Conservation (phyloP, 1,140 invertebrate species). For the Eurosta solidaginis region DNA sequence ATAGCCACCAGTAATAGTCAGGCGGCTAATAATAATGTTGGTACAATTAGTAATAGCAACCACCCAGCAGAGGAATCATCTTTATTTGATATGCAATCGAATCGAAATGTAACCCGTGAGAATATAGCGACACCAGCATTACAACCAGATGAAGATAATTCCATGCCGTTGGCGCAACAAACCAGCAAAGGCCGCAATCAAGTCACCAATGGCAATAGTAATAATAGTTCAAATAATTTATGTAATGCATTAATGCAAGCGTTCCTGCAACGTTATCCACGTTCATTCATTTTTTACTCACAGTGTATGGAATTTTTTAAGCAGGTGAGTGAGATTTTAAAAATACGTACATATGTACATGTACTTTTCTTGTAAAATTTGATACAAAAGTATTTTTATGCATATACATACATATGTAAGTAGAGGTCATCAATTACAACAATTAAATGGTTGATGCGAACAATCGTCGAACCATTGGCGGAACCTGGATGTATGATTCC, state of each 20-base stretch:
- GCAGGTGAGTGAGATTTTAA: slow-evolving; percentile 42
- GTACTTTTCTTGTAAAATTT: no score
- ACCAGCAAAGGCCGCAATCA: not conserved
- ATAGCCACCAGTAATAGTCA: slow-evolving; percentile 44
- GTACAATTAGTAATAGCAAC: slow-evolving; percentile 29
- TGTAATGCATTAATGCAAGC: slow-evolving; percentile 37
- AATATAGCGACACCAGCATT: not conserved
- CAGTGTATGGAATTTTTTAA: slow-evolving; percentile 49
- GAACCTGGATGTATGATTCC: no score
- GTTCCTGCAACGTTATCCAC: slow-evolving; percentile 43
- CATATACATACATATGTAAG: not conserved
- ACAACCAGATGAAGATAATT: not conserved
- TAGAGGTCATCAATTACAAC: not conserved
- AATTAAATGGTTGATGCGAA: no score
- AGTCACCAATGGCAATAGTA: not conserved
- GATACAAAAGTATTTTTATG: not conserved
- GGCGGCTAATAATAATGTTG: slow-evolving; percentile 14
- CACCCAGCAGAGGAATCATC: not conserved
- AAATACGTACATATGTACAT: not conserved
- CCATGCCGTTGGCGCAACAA: slow-evolving; percentile 19
- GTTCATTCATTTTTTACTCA: slow-evolving; percentile 40
- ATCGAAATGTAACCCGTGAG: not conserved
- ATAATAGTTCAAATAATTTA: slow-evolving; percentile 16
- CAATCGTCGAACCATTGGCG: no score
- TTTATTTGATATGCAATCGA: not conserved